Evolutionary conservation across 2,797 vertebrate species (phyloP).

Genomic region (Tauraco hartlaubi): DNA sequence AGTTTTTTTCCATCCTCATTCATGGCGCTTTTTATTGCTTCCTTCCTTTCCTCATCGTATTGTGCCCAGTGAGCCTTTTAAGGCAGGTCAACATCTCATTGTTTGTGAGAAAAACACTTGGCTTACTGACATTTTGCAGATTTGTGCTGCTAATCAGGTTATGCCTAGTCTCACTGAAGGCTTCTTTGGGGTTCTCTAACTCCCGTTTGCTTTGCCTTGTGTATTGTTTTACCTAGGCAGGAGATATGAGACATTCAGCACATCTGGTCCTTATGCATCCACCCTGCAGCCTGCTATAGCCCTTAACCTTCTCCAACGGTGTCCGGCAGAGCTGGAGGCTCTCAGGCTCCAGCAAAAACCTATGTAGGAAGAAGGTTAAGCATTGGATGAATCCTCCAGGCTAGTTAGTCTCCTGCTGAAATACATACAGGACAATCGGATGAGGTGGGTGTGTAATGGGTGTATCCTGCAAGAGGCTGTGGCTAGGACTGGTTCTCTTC

Average conservation of each 20-base stretch:
- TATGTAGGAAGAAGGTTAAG: neutral
- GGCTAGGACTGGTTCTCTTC: neutral
- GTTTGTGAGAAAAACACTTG: conserved; percentile 4
- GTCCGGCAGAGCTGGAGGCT: neutral
- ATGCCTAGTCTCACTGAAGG: neutral
- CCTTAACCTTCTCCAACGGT: neutral
- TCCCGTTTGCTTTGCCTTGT: neutral
- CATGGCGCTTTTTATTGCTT: neutral
- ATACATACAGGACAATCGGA: neutral
- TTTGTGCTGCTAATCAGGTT: neutral
- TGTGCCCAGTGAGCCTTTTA: conserved; percentile 12
- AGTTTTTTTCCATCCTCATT: neutral
- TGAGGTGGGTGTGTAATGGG: neutral
- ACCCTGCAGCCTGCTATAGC: neutral
- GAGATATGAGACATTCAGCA: neutral
- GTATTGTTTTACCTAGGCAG: neutral
- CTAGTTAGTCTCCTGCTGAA: neutral
- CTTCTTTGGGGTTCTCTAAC: neutral
- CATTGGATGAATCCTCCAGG: neutral
- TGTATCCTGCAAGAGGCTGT: neutral
- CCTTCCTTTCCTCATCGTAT: conserved; percentile 44
- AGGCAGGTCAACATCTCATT: neutral
- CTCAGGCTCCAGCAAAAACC: neutral
- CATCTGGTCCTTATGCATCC: neutral
- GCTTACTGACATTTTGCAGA: neutral